Conservation (phyloP, 2,797 vertebrate species). For the Pygocentrus nattereri region DNA sequence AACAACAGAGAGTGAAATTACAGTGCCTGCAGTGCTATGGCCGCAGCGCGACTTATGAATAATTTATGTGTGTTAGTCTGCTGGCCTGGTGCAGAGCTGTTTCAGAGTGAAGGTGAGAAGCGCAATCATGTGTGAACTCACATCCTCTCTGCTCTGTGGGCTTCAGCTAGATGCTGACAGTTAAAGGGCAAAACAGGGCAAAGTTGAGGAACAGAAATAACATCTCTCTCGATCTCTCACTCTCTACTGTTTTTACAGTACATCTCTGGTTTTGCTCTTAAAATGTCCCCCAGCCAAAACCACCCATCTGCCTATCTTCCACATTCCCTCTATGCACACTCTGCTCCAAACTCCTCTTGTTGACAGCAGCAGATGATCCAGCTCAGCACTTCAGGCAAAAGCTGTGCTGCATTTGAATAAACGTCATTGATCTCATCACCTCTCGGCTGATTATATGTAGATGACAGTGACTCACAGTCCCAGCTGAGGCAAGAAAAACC, state of each 20-base stretch:
- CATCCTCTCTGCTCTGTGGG: slow-evolving; percentile 46
- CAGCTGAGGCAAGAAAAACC: slow-evolving; percentile 13
- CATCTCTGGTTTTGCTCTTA: slow-evolving; percentile 23
- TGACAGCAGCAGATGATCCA: background rate
- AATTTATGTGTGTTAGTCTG: slow-evolving; percentile 59
- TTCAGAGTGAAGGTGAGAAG: slow-evolving; percentile 22
- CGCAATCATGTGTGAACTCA: slow-evolving; percentile 57
- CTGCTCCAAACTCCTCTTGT: slow-evolving; percentile 7
- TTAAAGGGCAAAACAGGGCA: slow-evolving; percentile 44
- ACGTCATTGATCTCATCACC: slow-evolving; percentile 1
- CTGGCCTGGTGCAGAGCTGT: slow-evolving; percentile 38
- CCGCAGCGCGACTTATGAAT: slow-evolving; percentile 57
- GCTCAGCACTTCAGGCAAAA: slow-evolving; percentile 10
- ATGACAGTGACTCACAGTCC: slow-evolving; percentile 18
- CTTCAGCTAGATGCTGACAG: slow-evolving; percentile 50
- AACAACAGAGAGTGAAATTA: slow-evolving; percentile 31
- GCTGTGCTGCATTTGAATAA: slow-evolving; percentile 23
- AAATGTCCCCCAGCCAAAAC: slow-evolving; percentile 21
- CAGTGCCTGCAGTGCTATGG: slow-evolving; percentile 18
- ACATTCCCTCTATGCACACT: background rate
- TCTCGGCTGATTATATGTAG: slow-evolving; percentile 23
- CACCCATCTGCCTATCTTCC: slow-evolving; percentile 8
- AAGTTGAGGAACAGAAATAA: slow-evolving; percentile 33
- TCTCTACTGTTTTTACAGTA: slow-evolving; percentile 31
- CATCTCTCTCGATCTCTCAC: slow-evolving; percentile 10